These are phyloP conservation scores for Cyphomyrus discorhynchus DNA, from an alignment of 2,113 vertebrate genomes.

Conservation along the genomic window DNA sequence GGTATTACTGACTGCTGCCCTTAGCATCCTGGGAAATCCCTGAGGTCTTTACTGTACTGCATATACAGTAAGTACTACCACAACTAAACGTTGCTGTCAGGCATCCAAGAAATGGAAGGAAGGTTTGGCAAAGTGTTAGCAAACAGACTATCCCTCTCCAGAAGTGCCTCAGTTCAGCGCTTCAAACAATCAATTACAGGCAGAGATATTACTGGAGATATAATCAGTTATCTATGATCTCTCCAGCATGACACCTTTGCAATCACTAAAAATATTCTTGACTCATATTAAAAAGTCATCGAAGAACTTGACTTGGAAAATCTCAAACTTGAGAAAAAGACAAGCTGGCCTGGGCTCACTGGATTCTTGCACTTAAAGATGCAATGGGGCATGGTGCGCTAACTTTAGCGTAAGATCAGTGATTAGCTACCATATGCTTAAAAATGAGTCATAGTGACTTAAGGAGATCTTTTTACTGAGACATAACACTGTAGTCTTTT, in stretches of 20 bases:
- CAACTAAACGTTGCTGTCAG: conserved; percentile 6
- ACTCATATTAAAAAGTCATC: not conserved
- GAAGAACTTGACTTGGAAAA: not conserved
- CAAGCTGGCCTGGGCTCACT: not conserved
- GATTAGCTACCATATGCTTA: not conserved
- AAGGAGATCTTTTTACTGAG: not conserved
- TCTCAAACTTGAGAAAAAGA: not conserved
- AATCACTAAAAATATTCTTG: not conserved
- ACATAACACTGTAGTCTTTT: not conserved
- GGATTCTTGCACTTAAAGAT: not conserved
- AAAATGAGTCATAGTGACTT: not conserved
- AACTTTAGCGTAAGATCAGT: not conserved
- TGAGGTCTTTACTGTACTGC: conserved; percentile 14
- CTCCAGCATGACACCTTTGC: not conserved
- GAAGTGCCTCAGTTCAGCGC: not conserved
- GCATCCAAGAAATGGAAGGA: not conserved
- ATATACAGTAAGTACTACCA: conserved; percentile 6
- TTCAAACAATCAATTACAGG: not conserved
- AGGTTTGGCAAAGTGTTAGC: not conserved
- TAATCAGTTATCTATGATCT: not conserved
- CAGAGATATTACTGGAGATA: too few species aligned
- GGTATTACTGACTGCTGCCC: conserved; percentile 12
- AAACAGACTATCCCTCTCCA: not conserved
- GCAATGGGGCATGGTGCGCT: not conserved
- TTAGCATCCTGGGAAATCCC: not conserved